Conservation (phyloP, 2,888 invertebrate species). For the Eupithecia pulchellata region DNA sequence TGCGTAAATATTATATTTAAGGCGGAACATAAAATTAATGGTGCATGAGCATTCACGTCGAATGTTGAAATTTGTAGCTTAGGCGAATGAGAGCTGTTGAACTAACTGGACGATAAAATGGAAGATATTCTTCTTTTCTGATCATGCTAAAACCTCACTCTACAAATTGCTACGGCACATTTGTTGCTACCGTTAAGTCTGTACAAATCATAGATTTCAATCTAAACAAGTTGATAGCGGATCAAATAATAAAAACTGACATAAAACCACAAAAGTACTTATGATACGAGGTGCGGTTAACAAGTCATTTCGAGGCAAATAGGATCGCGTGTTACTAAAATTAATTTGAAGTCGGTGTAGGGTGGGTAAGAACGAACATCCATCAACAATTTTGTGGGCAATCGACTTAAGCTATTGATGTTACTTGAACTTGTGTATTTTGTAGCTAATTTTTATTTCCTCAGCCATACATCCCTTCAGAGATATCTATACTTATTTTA, state of each 20-base stretch:
- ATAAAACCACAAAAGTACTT: slow-evolving; percentile 68
- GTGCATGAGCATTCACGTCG: not conserved
- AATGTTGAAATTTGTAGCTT: not conserved
- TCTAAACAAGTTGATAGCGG: slow-evolving; percentile 61
- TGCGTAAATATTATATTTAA: slow-evolving; percentile 36
- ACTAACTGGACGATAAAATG: not conserved
- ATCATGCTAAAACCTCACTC: not conserved
- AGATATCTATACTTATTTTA: too few species aligned
- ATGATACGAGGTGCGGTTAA: slow-evolving; percentile 65
- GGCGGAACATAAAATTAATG: slow-evolving; percentile 21
- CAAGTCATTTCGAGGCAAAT: slow-evolving; percentile 73
- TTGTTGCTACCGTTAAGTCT: slow-evolving; percentile 46
- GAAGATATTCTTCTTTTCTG: not conserved
- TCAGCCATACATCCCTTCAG: not conserved
- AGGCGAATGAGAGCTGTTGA: not conserved
- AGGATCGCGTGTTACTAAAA: slow-evolving; percentile 78
- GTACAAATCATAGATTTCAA: slow-evolving; percentile 59
- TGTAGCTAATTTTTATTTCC: not conserved
- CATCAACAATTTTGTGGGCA: slow-evolving; percentile 15
- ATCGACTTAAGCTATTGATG: slow-evolving; percentile 15
- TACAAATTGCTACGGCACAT: slow-evolving; percentile 25
- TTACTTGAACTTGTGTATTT: not conserved
- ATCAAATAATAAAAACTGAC: slow-evolving; percentile 67
- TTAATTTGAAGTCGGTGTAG: slow-evolving; percentile 64
- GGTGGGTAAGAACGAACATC: slow-evolving; percentile 31